A percentile compares a stretch with the other conserved stretches of the same genome.
Evolutionary conservation across 2,888 invertebrate genomes (phyloP).

Genomic region (Drosophila meridionalis): DNA sequence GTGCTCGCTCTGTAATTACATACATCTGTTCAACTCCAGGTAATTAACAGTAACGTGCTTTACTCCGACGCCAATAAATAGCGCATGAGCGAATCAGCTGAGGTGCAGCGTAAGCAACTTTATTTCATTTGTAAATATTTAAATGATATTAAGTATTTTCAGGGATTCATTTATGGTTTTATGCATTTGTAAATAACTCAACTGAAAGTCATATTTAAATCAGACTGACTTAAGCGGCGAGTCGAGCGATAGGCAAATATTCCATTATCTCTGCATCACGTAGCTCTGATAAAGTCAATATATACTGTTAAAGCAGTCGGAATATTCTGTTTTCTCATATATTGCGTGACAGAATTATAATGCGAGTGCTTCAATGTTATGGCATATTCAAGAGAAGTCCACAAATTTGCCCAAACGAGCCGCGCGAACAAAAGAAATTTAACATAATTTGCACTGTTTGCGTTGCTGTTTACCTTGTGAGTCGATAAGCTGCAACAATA

Average conservation of each 20-base stretch:
- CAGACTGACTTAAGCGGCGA: neutral
- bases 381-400: slow-evolving; percentile 14
- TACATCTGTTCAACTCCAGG: slow-evolving; percentile 12
- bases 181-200: neutral
- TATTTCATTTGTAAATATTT: neutral
- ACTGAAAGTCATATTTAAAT: neutral
- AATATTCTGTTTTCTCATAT: neutral
- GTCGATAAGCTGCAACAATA: slow-evolving; percentile 12
- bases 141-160: neutral
- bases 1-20: slow-evolving; percentile 16
- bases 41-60: slow-evolving; percentile 25
- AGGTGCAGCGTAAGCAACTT: neutral
- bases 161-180: neutral
- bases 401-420: neutral
- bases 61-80: neutral
- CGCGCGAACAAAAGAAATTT: slow-evolving; percentile 17
- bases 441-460: slow-evolving; percentile 34
- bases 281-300: neutral
- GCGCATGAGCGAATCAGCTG: neutral
- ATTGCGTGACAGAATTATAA: slow-evolving; percentile 8
- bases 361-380: neutral
- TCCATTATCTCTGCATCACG: slow-evolving; percentile 1
- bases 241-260: neutral
- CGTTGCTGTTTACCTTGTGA: slow-evolving; percentile 9
- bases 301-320: neutral